Evolutionary conservation across 53 echinoderm and acorn worm genomes (phyloP).

Genomic region (Pentamera pediparva): DNA sequence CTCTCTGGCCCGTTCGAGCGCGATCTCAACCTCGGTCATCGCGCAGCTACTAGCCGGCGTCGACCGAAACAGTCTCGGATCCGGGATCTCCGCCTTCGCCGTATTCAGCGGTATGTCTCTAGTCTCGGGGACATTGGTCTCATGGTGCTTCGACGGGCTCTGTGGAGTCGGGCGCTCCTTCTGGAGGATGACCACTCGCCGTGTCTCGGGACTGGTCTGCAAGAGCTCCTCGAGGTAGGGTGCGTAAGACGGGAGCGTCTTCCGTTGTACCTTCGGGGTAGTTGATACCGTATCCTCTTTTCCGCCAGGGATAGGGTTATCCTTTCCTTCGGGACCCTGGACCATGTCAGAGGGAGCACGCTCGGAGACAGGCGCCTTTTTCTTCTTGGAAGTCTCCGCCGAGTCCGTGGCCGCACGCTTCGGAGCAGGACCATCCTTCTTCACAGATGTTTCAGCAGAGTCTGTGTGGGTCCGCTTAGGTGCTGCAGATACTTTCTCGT

Average conservation of each 20-base stretch:
- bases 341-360: too few species aligned
- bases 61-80: neutral
- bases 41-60: too few species aligned
- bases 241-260: neutral
- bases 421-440: neutral
- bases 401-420: neutral
- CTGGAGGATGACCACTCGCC: too few species aligned
- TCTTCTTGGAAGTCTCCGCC: neutral
- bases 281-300: neutral
- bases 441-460: neutral
- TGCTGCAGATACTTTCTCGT: neutral
- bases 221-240: neutral
- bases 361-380: too few species aligned
- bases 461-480: neutral
- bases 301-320: too few species aligned
- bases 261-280: neutral
- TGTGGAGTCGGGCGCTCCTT: neutral
- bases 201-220: too few species aligned
- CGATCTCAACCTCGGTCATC: neutral
- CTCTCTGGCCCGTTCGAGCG: neutral
- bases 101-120: too few species aligned
- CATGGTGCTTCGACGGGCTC: neutral
- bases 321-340: too few species aligned
- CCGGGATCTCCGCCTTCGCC: neutral
- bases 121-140: neutral